Percentiles rank a stretch among this genome's conserved stretches.
phyloP scores from a whole-genome alignment of 64 coral and sea anemone genomes.

The Anthopleura sola region DNA sequence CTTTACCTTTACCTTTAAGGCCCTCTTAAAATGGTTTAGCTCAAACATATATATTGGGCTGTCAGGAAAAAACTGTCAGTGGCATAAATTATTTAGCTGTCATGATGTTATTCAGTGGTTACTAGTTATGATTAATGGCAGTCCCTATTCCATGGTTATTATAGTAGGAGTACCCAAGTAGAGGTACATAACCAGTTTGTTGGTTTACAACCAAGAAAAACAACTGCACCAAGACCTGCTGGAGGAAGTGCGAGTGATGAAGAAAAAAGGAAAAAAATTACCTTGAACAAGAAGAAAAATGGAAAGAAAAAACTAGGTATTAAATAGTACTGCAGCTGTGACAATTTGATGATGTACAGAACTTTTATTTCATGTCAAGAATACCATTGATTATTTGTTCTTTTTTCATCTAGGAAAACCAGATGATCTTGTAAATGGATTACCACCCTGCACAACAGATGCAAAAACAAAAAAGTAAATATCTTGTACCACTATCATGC shows the following conservation, averaged over 20 bases:
- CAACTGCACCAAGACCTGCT: conserved; percentile 8
- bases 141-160: too few relatives aligned
- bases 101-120: too few relatives aligned
- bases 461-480: background rate
- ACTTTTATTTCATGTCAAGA: too few relatives aligned
- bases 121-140: too few relatives aligned
- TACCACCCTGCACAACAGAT: background rate
- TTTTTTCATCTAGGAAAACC: background rate
- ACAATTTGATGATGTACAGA: too few relatives aligned
- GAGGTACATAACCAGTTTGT: conserved; percentile 69
- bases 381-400: too few relatives aligned
- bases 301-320: conserved; percentile 46
- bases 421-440: background rate
- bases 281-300: conserved; percentile 47
- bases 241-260: conserved; percentile 62
- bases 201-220: conserved; percentile 50
- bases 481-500: background rate
- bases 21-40: too few relatives aligned
- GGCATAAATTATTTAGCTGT: too few relatives aligned
- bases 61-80: too few relatives aligned
- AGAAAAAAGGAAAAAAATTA: conserved; percentile 75
- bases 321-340: background rate
- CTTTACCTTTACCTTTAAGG: too few relatives aligned
- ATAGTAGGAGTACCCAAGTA: conserved; percentile 8
- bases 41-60: too few relatives aligned